These are phyloP conservation scores for Cranoglanis bouderius DNA, from an alignment of 2,113 vertebrate species.

Conservation along the genomic window DNA sequence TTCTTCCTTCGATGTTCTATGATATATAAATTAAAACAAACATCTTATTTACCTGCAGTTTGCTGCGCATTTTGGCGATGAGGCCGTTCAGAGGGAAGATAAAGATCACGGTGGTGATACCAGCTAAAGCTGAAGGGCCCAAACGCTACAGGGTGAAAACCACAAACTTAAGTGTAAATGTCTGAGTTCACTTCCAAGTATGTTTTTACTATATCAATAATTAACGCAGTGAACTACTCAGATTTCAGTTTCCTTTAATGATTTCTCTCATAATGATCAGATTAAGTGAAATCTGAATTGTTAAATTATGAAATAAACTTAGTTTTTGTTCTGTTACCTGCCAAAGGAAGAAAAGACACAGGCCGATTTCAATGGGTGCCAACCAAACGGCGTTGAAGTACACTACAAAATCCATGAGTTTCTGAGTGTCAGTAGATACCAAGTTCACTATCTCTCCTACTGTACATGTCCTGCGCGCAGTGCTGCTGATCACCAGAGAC, in stretches of 20 bases:
- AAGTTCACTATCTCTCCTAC: slow-evolving; percentile 84
- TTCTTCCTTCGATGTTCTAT: not conserved
- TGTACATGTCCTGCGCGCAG: slow-evolving; percentile 68
- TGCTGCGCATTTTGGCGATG: slow-evolving; percentile 82
- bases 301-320: not conserved
- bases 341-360: slow-evolving; percentile 88
- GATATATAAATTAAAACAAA: not conserved
- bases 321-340: slow-evolving; percentile 70
- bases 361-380: slow-evolving; percentile 76
- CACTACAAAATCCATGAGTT: slow-evolving; percentile 80
- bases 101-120: slow-evolving; percentile 76
- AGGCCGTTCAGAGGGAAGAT: slow-evolving; percentile 86
- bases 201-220: not conserved
- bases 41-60: slow-evolving; percentile 79
- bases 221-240: too few species aligned
- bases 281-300: not conserved
- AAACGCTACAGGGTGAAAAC: slow-evolving; percentile 73
- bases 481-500: slow-evolving; percentile 79
- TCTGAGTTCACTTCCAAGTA: not conserved
- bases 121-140: slow-evolving; percentile 80
- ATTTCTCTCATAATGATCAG: not conserved
- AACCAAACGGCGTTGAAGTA: slow-evolving; percentile 84
- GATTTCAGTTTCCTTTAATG: not conserved
- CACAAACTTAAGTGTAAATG: not conserved
- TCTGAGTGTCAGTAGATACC: slow-evolving; percentile 83